Evolutionary conservation across 2,888 invertebrate genomes (phyloP), one percentile per base, ranked within the genome.

Genomic region (Pachydiplax longipennis): DNA sequence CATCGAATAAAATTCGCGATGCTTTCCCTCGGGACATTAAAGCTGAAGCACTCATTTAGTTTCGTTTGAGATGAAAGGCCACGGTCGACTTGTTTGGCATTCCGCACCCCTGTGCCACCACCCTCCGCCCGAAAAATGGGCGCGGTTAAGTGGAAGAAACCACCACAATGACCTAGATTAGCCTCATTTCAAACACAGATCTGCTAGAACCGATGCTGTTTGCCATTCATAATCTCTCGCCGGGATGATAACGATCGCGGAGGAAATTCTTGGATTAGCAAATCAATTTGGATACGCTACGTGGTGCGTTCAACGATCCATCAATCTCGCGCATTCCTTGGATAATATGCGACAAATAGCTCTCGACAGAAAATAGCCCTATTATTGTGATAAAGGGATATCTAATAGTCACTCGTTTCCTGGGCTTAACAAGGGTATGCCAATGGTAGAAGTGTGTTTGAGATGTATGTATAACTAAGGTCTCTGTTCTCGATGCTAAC

Each of bases 101-200:
- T 87, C 87, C 87, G 58, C 61, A 61, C 40, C 87, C 87, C n/a
- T 35, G 58, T 58, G 53, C 58, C 58, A 61, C 83, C 35, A 61
- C 83, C 35, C 87, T n/a, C 31, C 61, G 37, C 35, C 87, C 87
- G 87, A 87, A 87, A 73, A 37, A 87, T 61, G 87, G 87, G 87
- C 87, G 87, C 87, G 87, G 87, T 83, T 83, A 25, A 83, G 83
- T 87, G 87, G 87, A 87, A 87, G 87, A 87, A 87, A 31, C 87
- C 87, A 87, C 58, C 37, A 31, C 87, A 65, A 87, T 87, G 87
- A 87, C 87, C 87, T 61, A 87, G 87, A 61, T 87, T 65, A 87
- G 87, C 22, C 87, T 87, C 87, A 58, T 53, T 83, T 83, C 83
- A 87, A 87, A 61, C 87, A 48, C 35, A 22, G 58, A 18, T 35